A percentile compares a stretch with the other conserved stretches of the same genome.
phyloP scores from a whole-genome alignment of 2,888 invertebrate genomes.

The Scrobipalpa atriplicella region DNA sequence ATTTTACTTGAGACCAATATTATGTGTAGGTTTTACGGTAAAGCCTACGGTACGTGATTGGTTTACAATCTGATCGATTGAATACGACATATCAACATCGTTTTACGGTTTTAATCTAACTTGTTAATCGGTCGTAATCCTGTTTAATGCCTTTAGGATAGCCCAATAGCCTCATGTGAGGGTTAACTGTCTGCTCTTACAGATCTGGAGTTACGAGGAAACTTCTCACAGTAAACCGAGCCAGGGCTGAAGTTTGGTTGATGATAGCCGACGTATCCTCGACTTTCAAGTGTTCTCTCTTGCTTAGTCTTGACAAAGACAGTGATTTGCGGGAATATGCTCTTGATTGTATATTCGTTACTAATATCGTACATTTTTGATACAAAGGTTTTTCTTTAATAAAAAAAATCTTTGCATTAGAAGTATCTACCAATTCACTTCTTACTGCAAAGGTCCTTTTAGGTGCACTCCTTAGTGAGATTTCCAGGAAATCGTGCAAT shows the following conservation, averaged over 20 bases:
- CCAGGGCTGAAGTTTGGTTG: constrained; percentile 17
- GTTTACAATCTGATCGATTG: neutral
- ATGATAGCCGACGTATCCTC: constrained; percentile 15
- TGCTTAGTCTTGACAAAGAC: neutral
- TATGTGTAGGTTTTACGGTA: no score
- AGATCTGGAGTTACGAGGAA: constrained; percentile 24
- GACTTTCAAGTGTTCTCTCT: constrained; percentile 5
- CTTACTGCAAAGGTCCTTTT: no score
- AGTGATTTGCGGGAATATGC: neutral
- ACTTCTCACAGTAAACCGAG: constrained; percentile 25
- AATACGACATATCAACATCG: neutral
- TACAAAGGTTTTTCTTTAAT: no score
- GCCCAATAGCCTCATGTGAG: constrained; percentile 10
- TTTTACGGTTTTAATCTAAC: constrained; percentile 19
- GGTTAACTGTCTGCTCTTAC: constrained; percentile 22
- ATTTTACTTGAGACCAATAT: no score
- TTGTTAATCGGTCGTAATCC: constrained; percentile 14
- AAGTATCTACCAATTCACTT: no score
- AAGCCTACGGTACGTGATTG: no score
- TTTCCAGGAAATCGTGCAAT: no score
- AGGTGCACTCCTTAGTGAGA: no score
- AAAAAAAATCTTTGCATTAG: no score
- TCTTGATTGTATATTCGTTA: constrained; percentile 21
- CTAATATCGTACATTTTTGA: no score
- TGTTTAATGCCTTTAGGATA: neutral